phyloP scores from a whole-genome alignment of 2,888 invertebrate species.

The Cordilura impudica region DNA sequence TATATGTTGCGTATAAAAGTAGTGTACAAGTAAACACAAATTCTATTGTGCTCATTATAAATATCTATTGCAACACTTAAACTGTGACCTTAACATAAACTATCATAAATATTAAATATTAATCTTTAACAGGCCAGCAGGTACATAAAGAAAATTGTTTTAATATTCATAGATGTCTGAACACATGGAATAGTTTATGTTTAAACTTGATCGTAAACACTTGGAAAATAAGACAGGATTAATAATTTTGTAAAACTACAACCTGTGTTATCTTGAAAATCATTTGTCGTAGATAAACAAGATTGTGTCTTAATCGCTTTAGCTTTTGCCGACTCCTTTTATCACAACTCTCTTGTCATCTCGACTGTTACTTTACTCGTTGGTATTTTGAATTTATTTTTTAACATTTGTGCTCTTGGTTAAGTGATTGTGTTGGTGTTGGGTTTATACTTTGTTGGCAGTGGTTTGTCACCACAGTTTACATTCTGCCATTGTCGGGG shows the following conservation, averaged over 20 bases:
- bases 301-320: slow-evolving; percentile 4
- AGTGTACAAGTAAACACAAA: neutral
- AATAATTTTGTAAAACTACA: neutral
- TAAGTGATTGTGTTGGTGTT: slow-evolving; percentile 2
- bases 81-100: slow-evolving; percentile 32
- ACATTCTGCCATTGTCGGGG: slow-evolving; percentile 39
- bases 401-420: neutral
- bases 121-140: slow-evolving; percentile 17
- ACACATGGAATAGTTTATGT: neutral
- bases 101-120: slow-evolving; percentile 4
- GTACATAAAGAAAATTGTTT: neutral
- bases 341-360: slow-evolving; percentile 25
- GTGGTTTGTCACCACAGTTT: slow-evolving; percentile 37
- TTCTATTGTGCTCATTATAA: neutral
- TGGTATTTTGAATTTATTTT: no score
- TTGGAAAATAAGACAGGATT: neutral
- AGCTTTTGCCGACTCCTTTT: neutral
- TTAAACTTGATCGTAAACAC: neutral
- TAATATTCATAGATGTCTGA: neutral
- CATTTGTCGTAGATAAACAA: neutral
- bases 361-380: neutral
- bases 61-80: neutral
- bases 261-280: slow-evolving; percentile 15
- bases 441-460: slow-evolving; percentile 21
- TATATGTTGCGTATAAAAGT: neutral